Percentiles rank a stretch among this genome's conserved stretches.
Evolutionary conservation across 2,797 vertebrate genomes (phyloP).

Genomic region (Melanotaenia boesemani): DNA sequence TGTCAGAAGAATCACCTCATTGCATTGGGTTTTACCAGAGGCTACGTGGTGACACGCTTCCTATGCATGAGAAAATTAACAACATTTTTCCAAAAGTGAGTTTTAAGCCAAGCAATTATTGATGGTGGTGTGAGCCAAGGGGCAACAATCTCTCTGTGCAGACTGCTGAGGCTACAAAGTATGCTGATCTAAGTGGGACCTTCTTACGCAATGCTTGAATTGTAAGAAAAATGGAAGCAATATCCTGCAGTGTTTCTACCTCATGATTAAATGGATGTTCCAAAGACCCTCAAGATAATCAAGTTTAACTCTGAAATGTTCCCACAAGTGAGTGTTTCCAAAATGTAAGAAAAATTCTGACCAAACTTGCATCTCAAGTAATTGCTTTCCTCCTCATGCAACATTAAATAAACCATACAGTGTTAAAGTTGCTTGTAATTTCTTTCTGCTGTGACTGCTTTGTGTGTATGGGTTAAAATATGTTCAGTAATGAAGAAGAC

Average conservation of each 20-base stretch:
- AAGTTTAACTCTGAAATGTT: not conserved
- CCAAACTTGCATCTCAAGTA: too few species aligned
- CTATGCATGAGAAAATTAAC: conserved; percentile 50
- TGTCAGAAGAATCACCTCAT: conserved; percentile 58
- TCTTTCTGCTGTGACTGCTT: not conserved
- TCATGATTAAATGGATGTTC: conserved; percentile 4
- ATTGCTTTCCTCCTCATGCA: too few species aligned
- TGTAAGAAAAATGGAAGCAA: conserved; percentile 7
- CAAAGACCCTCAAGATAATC: not conserved
- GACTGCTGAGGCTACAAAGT: conserved; percentile 21
- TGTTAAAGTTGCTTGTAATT: too few species aligned
- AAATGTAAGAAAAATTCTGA: not conserved
- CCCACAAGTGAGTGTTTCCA: not conserved
- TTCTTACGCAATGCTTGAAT: conserved; percentile 24
- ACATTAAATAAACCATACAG: too few species aligned
- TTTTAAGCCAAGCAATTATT: conserved; percentile 57
- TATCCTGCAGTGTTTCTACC: conserved; percentile 14
- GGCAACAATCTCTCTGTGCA: conserved; percentile 39
- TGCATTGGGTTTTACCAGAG: conserved; percentile 32
- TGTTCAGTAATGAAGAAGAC: too few species aligned
- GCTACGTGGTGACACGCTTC: conserved; percentile 35
- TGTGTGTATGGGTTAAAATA: too few species aligned
- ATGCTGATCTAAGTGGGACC: conserved; percentile 5
- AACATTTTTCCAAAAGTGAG: conserved; percentile 33
- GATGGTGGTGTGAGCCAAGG: conserved; percentile 56